Base-by-base conservation (phyloP, 2,888 invertebrate species). In the Drosophila villosipedis region DNA sequence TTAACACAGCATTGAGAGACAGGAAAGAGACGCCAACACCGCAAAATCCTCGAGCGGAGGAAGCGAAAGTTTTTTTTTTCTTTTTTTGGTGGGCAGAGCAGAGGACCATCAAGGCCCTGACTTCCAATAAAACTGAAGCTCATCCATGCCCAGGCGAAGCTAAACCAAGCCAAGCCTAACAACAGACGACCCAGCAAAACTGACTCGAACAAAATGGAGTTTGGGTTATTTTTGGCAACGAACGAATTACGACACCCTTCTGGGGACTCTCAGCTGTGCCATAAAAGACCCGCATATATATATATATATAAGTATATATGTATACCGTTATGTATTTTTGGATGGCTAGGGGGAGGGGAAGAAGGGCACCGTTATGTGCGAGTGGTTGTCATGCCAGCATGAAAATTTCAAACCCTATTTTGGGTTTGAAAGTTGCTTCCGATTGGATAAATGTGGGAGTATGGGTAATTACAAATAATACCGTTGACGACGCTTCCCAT, bases 401-500 rank as follows among this genome's bases (percentile, higher is more conserved):
- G 70, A 71, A 82, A 84, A 83, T 83, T 90, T 80, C 81, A 89
- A 90, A 91, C 84, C 91, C 85, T 87, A 80, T 90, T 84, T 84
- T 79, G 82, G 92, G 91, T 91, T 91, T 89, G 79, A 89, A 92
- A 92, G 92, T 88, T 78, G 91, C 87, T 92, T 91, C 84, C 91
- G 90, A 92, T 92, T 92, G 92, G 92, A 86, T 87, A 83, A 77
- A 78, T 79, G 76, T 76, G 80, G 83, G 84, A 82, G 92, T 84
- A 84, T 92, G 92, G 77, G 92, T 86, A 91, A 92, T 91, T 92
- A 84, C 91, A 91, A 91, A 91, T 83, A 86, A 84, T 91, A 76
- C 82, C 80, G 35, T 33, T 54, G 65, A 54, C 68, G 50, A 25
- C 25, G 63, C 68, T 39, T 30, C 58, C 61, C 65, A 68, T 73